Base-by-base conservation (phyloP, 1,140 invertebrate species). In the Physella acuta region DNA sequence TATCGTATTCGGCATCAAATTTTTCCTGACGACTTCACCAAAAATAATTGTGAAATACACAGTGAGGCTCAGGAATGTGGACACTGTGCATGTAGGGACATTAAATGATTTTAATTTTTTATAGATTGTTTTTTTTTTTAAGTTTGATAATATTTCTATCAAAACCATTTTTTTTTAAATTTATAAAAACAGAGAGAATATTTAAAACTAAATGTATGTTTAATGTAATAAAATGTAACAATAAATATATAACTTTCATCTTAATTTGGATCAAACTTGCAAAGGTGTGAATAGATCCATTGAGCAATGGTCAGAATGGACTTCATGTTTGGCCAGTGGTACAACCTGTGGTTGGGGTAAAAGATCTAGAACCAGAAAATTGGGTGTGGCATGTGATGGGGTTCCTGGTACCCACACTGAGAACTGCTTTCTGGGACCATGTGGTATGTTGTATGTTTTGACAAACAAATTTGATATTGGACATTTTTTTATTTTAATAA, bases 261-360 rank as follows among this genome's bases (percentile, higher is more conserved):
- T n/a, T n/a, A n/a, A n/a, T n/a, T n/a, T n/a, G n/a, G n/a, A n/a
- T n/a, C n/a, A n/a, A n/a, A n/a, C n/a, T n/a, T n/a, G n/a, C n/a
- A n/a, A n/a, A n/a, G n/a, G n/a, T n/a, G n/a, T n/a, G n/a, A n/a
- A 44, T 44, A 20, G 20, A 44, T 11, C 39, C 39, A 44, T 44
- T 44, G 39, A 20, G 8, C 39, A 44, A 17, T 60, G 58, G 58
- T 60, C 58, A 36, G 34, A 36, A n/a, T 60, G 58, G 58, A 60
- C 58, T 33, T 24, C 31, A 20, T 60, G 58, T 24, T 14, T 17
- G 11, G 34, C 30, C 34, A 33, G 37, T 4, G 53, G 53, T 56
- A 31, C 53, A 24, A 5, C 3, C 30, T 60, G 58, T 60, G 58
- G 58, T n/a, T 60, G 58, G 58, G 58, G 58, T 36, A 60, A 60